Percentiles rank a stretch among this genome's conserved stretches.
phyloP scores from a whole-genome alignment of 2,797 vertebrate genomes.

The Sebastes elongatus region DNA sequence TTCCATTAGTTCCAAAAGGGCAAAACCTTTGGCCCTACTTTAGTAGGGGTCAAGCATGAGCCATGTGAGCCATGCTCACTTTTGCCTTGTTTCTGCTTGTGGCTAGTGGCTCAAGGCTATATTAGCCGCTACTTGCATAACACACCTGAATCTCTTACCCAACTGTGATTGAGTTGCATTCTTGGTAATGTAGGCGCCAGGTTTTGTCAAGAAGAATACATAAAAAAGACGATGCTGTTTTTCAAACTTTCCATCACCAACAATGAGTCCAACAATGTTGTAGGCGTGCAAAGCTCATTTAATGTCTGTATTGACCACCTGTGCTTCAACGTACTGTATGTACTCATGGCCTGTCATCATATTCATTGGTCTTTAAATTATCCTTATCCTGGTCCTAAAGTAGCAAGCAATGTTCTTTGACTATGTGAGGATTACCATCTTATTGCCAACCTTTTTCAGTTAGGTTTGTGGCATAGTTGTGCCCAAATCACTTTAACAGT shows the following conservation, averaged over 20 bases:
- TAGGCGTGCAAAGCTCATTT: neutral
- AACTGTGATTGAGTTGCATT: neutral
- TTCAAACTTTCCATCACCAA: neutral
- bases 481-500: neutral
- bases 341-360: neutral
- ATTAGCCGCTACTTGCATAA: neutral
- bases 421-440: neutral
- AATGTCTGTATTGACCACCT: neutral
- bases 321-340: neutral
- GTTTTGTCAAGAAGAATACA: neutral
- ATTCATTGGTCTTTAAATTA: neutral
- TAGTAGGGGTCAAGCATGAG: neutral
- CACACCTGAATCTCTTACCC: neutral
- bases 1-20: too few relatives aligned
- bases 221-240: neutral
- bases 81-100: too few relatives aligned
- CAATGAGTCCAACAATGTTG: neutral
- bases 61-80: neutral
- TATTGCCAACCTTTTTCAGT: neutral
- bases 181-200: neutral
- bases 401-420: neutral
- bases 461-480: neutral
- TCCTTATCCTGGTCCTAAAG: neutral
- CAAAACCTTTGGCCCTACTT: too few relatives aligned
- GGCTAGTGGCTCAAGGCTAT: too few relatives aligned